A percentile compares a stretch with the other conserved stretches of the same genome.
Evolutionary conservation across 2,797 vertebrate species (phyloP).

Genomic region (Menidia menidia): DNA sequence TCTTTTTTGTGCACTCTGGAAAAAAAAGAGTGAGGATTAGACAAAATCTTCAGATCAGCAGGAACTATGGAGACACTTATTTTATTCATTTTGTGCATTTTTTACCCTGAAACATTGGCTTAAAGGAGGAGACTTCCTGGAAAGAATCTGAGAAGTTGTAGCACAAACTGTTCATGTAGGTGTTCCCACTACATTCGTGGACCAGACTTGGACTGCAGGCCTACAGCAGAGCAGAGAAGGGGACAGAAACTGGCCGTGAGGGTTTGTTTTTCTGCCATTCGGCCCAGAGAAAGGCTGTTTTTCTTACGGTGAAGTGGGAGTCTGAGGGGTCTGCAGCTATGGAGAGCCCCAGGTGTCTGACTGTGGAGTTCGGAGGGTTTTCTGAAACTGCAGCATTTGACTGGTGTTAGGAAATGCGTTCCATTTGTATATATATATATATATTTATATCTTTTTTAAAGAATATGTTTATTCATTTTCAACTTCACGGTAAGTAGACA

Average conservation of each 20-base stretch:
- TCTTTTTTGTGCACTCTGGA: constrained; percentile 84
- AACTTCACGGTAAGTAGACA: too few species aligned
- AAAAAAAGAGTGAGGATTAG: background rate
- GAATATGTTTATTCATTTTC: too few species aligned
- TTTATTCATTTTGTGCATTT: background rate
- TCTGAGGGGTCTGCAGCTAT: constrained; percentile 40
- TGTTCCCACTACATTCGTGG: constrained; percentile 82
- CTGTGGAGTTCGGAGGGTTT: background rate
- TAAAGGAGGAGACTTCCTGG: constrained; percentile 8
- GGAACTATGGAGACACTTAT: background rate
- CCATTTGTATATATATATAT: background rate
- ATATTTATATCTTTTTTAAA: too few species aligned
- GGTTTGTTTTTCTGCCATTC: background rate
- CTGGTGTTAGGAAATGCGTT: background rate
- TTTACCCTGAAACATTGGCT: constrained; percentile 82
- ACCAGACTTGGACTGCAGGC: constrained; percentile 82
- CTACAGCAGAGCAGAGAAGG: constrained; percentile 59
- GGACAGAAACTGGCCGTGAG: background rate
- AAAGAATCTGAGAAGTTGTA: constrained; percentile 70
- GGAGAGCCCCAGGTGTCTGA: constrained; percentile 69
- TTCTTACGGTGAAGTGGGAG: constrained; percentile 62
- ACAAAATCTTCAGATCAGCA: background rate
- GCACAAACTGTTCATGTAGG: constrained; percentile 85
- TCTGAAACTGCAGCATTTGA: constrained; percentile 35
- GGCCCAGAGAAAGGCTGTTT: background rate